Evolutionary conservation across 1,140 invertebrate genomes (phyloP).

Genomic region (Brachionus sp.): DNA sequence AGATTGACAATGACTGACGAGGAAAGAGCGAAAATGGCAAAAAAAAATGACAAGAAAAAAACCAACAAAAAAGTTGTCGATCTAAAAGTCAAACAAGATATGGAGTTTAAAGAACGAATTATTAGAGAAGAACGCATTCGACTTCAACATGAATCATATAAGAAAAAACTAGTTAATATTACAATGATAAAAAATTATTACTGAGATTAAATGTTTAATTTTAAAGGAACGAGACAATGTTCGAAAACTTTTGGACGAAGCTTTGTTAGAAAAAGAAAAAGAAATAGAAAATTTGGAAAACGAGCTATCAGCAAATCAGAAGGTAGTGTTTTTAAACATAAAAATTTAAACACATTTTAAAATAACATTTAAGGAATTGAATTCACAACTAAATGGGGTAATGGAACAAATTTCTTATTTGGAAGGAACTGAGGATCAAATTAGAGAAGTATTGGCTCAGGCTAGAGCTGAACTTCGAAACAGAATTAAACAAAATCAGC

Average conservation of each 20-base stretch:
- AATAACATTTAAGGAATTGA: background rate
- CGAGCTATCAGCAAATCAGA: background rate
- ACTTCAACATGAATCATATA: background rate
- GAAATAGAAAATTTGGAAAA: slow-evolving; percentile 12
- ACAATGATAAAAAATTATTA: background rate
- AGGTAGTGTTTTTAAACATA: background rate
- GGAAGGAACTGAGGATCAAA: slow-evolving; percentile 27
- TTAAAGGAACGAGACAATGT: slow-evolving; percentile 6
- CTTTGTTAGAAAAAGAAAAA: background rate
- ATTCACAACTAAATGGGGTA: background rate
- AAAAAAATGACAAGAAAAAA: slow-evolving; percentile 25
- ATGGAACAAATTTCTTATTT: slow-evolving; percentile 21
- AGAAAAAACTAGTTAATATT: background rate
- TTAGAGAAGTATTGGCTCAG: slow-evolving; percentile 13
- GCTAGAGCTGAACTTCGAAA: background rate
- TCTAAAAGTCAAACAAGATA: background rate
- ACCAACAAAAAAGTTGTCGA: background rate
- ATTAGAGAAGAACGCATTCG: slow-evolving; percentile 18
- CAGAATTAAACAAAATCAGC: background rate
- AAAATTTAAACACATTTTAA: background rate
- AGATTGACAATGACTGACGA: slow-evolving; percentile 6
- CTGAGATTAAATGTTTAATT: background rate
- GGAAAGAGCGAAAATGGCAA: background rate
- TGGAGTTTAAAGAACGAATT: background rate
- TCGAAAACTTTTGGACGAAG: background rate